phyloP scores from a whole-genome alignment of 2,797 vertebrate species.

The Acrossocheilus wenchowensis region DNA sequence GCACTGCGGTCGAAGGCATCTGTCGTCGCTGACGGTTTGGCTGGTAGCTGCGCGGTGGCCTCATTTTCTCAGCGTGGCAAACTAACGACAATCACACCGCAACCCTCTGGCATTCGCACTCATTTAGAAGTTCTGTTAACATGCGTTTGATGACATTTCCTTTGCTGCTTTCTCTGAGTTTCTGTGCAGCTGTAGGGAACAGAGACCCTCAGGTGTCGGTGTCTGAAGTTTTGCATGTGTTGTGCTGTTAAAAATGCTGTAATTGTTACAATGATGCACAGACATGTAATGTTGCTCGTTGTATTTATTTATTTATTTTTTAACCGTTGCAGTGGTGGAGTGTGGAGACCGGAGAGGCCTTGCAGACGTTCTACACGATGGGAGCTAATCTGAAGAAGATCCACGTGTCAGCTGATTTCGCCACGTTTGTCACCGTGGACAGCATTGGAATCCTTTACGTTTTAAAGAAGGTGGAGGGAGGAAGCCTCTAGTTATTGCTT shows the following conservation, averaged over 20 bases:
- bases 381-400: conserved; percentile 90
- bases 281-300: not conserved
- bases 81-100: not conserved
- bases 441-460: conserved; percentile 94
- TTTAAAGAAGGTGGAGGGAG: conserved; percentile 82
- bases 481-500: not conserved
- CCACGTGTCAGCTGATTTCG: conserved; percentile 88
- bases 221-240: not conserved
- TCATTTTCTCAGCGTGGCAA: conserved; percentile 26
- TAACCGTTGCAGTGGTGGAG: conserved; percentile 80
- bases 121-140: not conserved
- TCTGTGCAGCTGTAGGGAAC: not conserved
- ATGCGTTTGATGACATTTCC: not conserved
- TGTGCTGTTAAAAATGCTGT: not conserved
- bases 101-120: not conserved
- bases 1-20: not conserved
- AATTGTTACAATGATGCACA: not conserved
- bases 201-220: not conserved
- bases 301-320: not conserved
- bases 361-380: conserved; percentile 93
- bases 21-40: not conserved
- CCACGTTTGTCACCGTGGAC: conserved; percentile 92
- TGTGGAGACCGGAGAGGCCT: conserved; percentile 83
- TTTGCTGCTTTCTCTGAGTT: not conserved
- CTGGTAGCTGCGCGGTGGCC: conserved; percentile 28